phyloP scores from a whole-genome alignment of 2,113 vertebrate species.

The Pyxicephalus adspersus region DNA sequence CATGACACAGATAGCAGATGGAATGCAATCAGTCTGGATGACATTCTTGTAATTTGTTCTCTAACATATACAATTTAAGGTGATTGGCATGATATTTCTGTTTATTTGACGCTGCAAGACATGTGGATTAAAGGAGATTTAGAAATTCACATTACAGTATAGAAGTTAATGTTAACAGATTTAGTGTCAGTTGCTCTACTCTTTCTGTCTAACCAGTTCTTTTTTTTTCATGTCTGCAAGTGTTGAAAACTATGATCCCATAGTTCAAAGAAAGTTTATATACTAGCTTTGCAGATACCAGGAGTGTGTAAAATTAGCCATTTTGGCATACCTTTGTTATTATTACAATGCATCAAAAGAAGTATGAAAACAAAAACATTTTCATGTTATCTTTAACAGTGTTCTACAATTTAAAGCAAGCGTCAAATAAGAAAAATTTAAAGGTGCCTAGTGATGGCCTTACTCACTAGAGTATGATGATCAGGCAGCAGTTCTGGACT shows the following conservation, averaged over 20 bases:
- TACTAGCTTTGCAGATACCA: conserved; percentile 8
- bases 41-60: background rate
- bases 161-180: background rate
- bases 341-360: background rate
- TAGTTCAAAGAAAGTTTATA: conserved; percentile 47
- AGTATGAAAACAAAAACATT: background rate
- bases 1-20: background rate
- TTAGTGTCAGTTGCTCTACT: conserved; percentile 26
- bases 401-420: too few relatives aligned
- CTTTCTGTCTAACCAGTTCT: conserved; percentile 43
- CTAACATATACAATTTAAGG: background rate
- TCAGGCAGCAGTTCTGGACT: background rate
- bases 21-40: background rate
- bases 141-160: background rate
- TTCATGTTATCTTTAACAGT: too few relatives aligned
- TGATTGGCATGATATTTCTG: conserved; percentile 1
- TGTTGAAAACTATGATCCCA: conserved; percentile 24
- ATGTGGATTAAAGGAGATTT: background rate
- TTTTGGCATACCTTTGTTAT: conserved; percentile 3
- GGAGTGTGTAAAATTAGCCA: background rate
- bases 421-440: too few relatives aligned
- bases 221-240: conserved; percentile 21
- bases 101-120: background rate
- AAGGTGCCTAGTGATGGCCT: too few relatives aligned
- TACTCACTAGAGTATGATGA: too few relatives aligned